Base-by-base conservation (phyloP, 2,888 invertebrate species). In the Drosophila lutescens region DNA sequence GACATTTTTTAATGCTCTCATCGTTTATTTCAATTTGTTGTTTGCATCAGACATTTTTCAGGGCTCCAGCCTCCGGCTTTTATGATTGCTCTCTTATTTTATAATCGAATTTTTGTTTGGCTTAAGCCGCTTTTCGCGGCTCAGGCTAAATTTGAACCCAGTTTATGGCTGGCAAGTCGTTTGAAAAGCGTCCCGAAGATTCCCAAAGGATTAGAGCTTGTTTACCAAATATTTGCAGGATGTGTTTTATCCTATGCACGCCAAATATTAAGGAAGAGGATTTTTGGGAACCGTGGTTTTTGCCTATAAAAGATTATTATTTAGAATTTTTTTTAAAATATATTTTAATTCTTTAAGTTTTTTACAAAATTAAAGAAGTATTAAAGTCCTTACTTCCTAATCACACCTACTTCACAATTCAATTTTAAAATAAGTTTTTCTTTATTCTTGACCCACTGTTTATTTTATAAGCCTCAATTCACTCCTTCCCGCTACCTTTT, bases 21-120 rank as follows among this genome's bases (percentile, higher is more conserved):
- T 55, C 61, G 70, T 79, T 77, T 79, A 74, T 77, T 73, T 75
- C 62, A 75, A 78, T 78, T 75, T 81, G 74, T 67, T 72, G 61
- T 67, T 79, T 77, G 76, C 86, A 69, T 51, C 66, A 49, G 41
- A 50, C 41, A 50, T 49, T 53, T 61, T 72, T 70, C 20, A 60
- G 69, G 61, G 51, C 15, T 50, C 53, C 53, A 55, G 49, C 63
- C 71, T 55, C 30, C 49, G 67, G 49, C 57, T 46, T 43, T 67
- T 63, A 67, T 74, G 49, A 70, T 46, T 49, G 60, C 44, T 49
- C 65, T 71, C 76, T 79, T 71, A 43, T 17, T 15, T 43, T 36
- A 71, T 76, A 86, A 86, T 80, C 76, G 81, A 86, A 81, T 80
- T 78, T 47, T 61, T 60, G 71, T 69, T 60, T 60, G 62, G 65